These are phyloP conservation scores for Eupithecia centaureata DNA, from an alignment of 2,888 invertebrate genomes.

Conservation along the genomic window DNA sequence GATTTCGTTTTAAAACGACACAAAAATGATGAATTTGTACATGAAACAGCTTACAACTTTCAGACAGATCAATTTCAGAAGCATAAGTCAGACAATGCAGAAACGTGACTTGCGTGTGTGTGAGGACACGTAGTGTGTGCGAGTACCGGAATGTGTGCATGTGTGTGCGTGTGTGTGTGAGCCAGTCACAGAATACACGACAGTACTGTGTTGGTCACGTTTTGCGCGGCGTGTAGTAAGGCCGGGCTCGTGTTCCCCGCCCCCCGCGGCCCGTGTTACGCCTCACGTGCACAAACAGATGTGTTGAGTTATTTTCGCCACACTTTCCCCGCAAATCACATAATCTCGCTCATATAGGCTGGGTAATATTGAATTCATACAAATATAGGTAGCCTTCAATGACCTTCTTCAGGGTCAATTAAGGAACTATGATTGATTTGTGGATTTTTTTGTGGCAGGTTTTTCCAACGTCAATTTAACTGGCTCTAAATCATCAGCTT, in stretches of 20 bases:
- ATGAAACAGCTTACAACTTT: neutral
- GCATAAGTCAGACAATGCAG: slow-evolving; percentile 55
- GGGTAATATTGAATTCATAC: slow-evolving; percentile 45
- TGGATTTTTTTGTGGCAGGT: neutral
- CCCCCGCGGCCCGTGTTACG: slow-evolving; percentile 41
- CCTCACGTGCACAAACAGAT: slow-evolving; percentile 57
- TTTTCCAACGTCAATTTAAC: neutral
- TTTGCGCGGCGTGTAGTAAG: slow-evolving; percentile 74
- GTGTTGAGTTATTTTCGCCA: slow-evolving; percentile 62
- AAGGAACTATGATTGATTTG: neutral
- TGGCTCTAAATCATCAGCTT: too few species aligned
- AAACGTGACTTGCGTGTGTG: slow-evolving; percentile 51
- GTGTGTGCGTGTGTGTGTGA: slow-evolving; percentile 45
- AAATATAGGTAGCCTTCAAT: slow-evolving; percentile 10
- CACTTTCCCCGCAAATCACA: slow-evolving; percentile 65
- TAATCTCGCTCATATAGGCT: slow-evolving; percentile 46
- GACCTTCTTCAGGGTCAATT: too few species aligned
- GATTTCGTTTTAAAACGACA: neutral
- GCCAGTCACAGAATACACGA: slow-evolving; percentile 4
- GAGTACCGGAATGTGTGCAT: slow-evolving; percentile 2
- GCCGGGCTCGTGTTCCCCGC: slow-evolving; percentile 61
- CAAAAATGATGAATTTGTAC: neutral
- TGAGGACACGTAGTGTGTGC: neutral
- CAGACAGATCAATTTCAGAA: slow-evolving; percentile 18
- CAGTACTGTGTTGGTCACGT: slow-evolving; percentile 65